Base-by-base conservation (phyloP, 2,888 invertebrate species). In the Caenorhabditis drosophilae region DNA sequence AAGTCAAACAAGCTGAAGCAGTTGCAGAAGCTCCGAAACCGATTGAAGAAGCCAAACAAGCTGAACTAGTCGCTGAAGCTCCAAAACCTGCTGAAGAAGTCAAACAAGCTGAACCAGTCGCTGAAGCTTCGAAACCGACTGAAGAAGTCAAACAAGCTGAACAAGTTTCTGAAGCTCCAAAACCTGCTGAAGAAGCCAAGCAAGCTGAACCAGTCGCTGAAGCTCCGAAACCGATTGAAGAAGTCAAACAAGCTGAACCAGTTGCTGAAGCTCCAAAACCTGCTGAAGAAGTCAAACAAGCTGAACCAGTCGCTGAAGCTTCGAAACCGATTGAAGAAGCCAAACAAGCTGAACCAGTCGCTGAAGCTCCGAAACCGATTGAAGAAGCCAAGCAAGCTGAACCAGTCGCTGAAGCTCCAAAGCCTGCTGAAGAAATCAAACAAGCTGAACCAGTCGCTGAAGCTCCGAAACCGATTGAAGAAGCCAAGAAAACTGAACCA, bases 311-410 rank as follows among this genome's bases (percentile, higher is more conserved):
- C 7, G 59, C 16, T 23, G 61, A 36, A 27, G 38, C 49, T 52
- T 18, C 20, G 15, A 23, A 60, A 34, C 40, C 40, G 31, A 23
- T 48, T 23, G 47, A 44, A 60, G 25, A 12, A 16, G 11, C 45
- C 12, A 31, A 41, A 20, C 15, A 2, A 35, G 44, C 15, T 15
- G 44, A 68, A 45, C 25, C 22, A 46, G 60, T 53, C 9, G 23
- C 26, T 11, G 64, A 61, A 53, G 41, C 25, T n/a, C 25, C 38
- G 15, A 60, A 38, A 18, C 35, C 63, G n/a, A n/a, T n/a, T n/a
- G n/a, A n/a, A n/a, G n/a, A n/a, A n/a, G n/a, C n/a, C n/a, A n/a
- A n/a, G n/a, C n/a, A n/a, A 38, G 47, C 40, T 9, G 40, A 55
- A 31, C 31, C 31, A 31, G 31, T 31, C 12, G 31, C 31, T 9